Evolutionary conservation across 2,797 vertebrate genomes (phyloP).

Genomic region (Pelobates cultripes): DNA sequence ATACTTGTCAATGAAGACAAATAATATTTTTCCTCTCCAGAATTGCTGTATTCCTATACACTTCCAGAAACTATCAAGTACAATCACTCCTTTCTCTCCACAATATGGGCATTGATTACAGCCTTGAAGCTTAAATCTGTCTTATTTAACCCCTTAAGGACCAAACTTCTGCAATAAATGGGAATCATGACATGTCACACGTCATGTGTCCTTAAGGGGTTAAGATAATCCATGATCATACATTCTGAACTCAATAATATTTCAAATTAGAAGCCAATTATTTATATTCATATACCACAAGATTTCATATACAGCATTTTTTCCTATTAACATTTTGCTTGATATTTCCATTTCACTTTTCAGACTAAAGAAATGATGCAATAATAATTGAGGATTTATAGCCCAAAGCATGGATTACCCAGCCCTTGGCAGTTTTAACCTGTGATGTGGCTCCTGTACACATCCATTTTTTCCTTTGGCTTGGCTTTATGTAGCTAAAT

Average conservation of each 20-base stretch:
- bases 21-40: no score
- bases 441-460: slow-evolving; percentile 34
- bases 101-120: no score
- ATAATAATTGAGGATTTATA: slow-evolving; percentile 39
- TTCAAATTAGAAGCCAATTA: slow-evolving; percentile 28
- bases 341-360: slow-evolving; percentile 26
- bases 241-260: slow-evolving; percentile 26
- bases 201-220: no score
- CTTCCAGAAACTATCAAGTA: no score
- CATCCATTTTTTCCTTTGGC: slow-evolving; percentile 22
- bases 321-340: slow-evolving; percentile 28
- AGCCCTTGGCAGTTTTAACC: slow-evolving; percentile 37
- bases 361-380: slow-evolving; percentile 27
- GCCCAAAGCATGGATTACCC: slow-evolving; percentile 1
- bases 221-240: no score
- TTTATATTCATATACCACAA: slow-evolving; percentile 1
- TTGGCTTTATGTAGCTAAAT: slow-evolving; percentile 22
- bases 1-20: no score
- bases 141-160: no score
- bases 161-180: no score
- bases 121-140: no score
- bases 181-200: no score
- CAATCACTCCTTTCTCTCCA: no score
- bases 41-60: no score
- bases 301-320: slow-evolving; percentile 9